Base-by-base conservation (phyloP, 1,140 invertebrate genomes). In the Aethina tumida region DNA sequence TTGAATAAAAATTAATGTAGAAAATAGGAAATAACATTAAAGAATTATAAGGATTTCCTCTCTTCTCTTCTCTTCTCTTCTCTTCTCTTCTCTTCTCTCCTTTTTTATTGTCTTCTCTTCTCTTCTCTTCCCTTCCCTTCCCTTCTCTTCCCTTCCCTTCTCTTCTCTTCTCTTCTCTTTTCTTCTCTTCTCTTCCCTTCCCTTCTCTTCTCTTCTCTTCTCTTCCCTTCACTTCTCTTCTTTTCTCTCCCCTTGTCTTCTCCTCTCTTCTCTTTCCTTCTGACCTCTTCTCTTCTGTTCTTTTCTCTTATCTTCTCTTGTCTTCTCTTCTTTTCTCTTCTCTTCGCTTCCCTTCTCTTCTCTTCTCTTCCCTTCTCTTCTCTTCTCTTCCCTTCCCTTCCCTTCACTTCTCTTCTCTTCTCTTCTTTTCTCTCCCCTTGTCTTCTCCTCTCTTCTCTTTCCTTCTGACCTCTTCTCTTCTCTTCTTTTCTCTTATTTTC, bases 81-180 rank as follows among this genome's bases (percentile, higher is more conserved):
- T 44, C n/a, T 42, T 49, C 47, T 16, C 41, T n/a, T n/a, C 29
- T 46, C 28, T 50, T 39, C 41, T 46, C 26, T 49, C 49, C 60
- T 54, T 30, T n/a, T n/a, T n/a, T n/a, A n/a, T n/a, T n/a, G n/a
- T n/a, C n/a, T n/a, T n/a, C n/a, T n/a, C n/a, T n/a, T n/a, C n/a
- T n/a, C 41, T 28, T 48, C 35, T 31, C 32, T 40, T 30, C 38
- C 33, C 47, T 45, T 31, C 44, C 42, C 14, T 15, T 14, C 39
- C 40, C 21, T 36, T 27, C 22, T 47, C 38, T 9, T 35, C 35
- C 24, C 42, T 17, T 6, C 49, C 38, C 6, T 47, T 35, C 10
- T 44, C 35, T 5, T 38, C 54, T 34, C 58, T 59, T 34, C 64
- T 56, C n/a, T 51, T 58, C 41, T 62, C 55, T 10, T 56, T 53